Base-by-base conservation (phyloP, 2,113 vertebrate genomes). In the Apodemus sylvaticus region DNA sequence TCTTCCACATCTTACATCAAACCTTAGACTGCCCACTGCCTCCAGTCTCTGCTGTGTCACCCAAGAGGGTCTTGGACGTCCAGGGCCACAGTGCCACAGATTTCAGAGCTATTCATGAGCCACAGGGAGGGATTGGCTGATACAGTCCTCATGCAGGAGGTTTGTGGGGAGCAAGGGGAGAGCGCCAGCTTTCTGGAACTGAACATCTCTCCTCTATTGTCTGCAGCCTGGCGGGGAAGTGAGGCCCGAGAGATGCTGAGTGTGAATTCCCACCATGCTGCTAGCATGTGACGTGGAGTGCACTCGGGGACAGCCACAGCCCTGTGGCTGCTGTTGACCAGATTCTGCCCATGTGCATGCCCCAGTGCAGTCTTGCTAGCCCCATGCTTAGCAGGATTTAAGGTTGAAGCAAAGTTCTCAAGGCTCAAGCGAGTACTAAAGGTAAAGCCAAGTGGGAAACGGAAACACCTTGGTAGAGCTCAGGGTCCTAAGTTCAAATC, bases 21-120 rank as follows among this genome's bases (percentile, higher is more conserved):
- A 79, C 83, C 95, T 86, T 17, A 0, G 48, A 64, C 31, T 82
- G 51, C n/a, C 31, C 66, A 1, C 3, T 22, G 13, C 1, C 16
- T 55, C 9, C 0, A 10, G 14, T 31, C 29, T 36, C 39, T 3
- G 0, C 0, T 2, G 20, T 36, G 29, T 70, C 4, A 10, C 90
- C 83, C 71, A 77, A 83, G 1, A 36, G 31, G 5, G 64, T 20
- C 64, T 8, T 2, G 6, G 2, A 70, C 0, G 0, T 81, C 88
- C 74, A 2, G 0, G 45, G 24, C 76, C 82, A 39, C 53, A 86
- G 12, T 58, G 11, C 48, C 2, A 0, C 11, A 29, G 73, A 42
- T 85, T 93, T 78, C 11, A 3, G 64, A 51, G 17, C 7, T 14
- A 36, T 8, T 20, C 62, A n/a, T 0, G 5, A 20, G 79, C 74